A percentile compares a stretch with the other conserved stretches of the same genome.
These are phyloP conservation scores for Fringilla coelebs DNA, from an alignment of 2,797 vertebrate species.

Conservation along the genomic window DNA sequence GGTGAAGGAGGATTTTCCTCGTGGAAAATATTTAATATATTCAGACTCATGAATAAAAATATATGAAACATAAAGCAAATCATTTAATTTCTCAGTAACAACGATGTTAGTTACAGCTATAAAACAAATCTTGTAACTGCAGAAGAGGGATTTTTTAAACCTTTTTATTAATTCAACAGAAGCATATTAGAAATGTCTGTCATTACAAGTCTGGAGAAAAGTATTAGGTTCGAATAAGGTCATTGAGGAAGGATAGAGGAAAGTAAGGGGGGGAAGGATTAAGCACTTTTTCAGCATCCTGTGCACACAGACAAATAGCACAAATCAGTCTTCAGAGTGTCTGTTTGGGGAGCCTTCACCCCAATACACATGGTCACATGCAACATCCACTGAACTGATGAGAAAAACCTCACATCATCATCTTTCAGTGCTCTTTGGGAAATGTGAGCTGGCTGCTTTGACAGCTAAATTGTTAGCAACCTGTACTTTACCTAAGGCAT, in stretches of 20 bases:
- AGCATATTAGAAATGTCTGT: conserved; percentile 17
- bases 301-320: not conserved
- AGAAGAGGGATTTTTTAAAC: not conserved
- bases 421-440: fast-evolving
- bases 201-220: not conserved
- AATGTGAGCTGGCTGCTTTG: not conserved
- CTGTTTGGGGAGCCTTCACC: not conserved
- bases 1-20: not conserved
- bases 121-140: not conserved
- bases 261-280: not conserved
- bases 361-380: fast-evolving
- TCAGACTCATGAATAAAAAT: not conserved
- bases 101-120: not conserved
- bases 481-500: not conserved
- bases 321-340: not conserved
- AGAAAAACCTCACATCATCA: not conserved
- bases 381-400: not conserved
- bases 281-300: not conserved
- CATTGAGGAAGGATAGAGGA: not conserved
- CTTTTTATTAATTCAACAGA: conserved; percentile 25
- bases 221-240: not conserved
- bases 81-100: not conserved
- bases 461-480: not conserved
- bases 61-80: not conserved
- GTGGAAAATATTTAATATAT: not conserved